A percentile compares a stretch with the other conserved stretches of the same genome.
These are phyloP conservation scores for Monomorium pharaonis DNA, from an alignment of 1,140 invertebrate species.

Conservation along the genomic window DNA sequence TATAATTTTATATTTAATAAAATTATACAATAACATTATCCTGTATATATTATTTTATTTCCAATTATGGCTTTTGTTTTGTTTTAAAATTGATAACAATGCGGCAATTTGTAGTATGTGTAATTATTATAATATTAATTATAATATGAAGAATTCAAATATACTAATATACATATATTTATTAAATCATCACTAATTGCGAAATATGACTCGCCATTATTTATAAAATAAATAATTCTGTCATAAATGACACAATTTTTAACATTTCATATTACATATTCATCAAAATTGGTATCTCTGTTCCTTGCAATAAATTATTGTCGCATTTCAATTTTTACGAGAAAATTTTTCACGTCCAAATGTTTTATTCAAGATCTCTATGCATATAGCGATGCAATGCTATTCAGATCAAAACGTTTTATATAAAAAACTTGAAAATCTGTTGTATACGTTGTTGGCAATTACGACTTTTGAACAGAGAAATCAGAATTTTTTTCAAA, in stretches of 20 bases:
- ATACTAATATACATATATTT: constrained; percentile 24
- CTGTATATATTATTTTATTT: constrained; percentile 1
- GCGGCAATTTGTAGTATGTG: neutral
- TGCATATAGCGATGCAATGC: neutral
- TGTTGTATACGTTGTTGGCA: neutral
- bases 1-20: constrained; percentile 17
- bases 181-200: constrained; percentile 20
- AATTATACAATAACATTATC: neutral
- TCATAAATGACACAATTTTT: neutral
- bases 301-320: constrained; percentile 14
- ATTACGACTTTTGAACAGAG: neutral
- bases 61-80: neutral
- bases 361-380: neutral
- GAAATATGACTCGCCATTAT: constrained; percentile 53
- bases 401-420: neutral
- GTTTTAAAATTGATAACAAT: constrained; percentile 22
- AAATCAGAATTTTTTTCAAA: constrained; percentile 54
- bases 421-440: constrained; percentile 1
- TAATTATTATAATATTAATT: constrained; percentile 38
- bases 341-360: neutral
- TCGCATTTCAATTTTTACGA: neutral
- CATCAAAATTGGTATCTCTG: constrained; percentile 37
- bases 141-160: neutral
- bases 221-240: constrained; percentile 42
- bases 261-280: neutral